phyloP scores from a whole-genome alignment of 1,140 invertebrate species.

The Augochlora pura region DNA sequence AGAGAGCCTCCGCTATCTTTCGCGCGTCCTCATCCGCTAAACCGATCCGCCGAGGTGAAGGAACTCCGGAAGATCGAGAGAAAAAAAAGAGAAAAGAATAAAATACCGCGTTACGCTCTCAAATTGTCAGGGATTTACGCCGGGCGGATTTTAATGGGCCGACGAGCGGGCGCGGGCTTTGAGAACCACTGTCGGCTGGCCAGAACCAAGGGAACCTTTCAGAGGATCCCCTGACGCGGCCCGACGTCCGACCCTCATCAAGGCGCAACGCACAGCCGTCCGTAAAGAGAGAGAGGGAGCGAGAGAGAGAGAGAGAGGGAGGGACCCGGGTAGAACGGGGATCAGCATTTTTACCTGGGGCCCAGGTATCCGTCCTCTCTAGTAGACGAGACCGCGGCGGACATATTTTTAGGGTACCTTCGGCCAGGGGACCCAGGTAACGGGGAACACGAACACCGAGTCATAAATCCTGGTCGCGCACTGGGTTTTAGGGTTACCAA shows the following conservation, averaged over 20 bases:
- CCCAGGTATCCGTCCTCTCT: conserved; percentile 37
- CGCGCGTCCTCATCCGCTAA: background rate
- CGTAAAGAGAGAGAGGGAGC: background rate
- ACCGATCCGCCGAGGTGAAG: background rate
- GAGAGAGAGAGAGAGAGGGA: too few relatives aligned
- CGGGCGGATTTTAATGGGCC: too few relatives aligned
- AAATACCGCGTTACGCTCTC: background rate
- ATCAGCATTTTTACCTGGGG: conserved; percentile 57
- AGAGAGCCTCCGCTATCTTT: background rate
- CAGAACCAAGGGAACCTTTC: conserved; percentile 7
- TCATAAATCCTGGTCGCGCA: background rate
- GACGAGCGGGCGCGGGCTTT: background rate
- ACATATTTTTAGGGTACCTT: conserved; percentile 10
- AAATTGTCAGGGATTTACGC: conserved; percentile 17
- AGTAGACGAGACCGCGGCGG: conserved; percentile 7
- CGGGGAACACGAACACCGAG: background rate
- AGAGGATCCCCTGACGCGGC: conserved; percentile 33
- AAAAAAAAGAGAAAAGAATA: too few relatives aligned
- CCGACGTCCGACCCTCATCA: conserved; percentile 60
- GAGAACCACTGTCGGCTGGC: conserved; percentile 35
- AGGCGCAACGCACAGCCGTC: conserved; percentile 27
- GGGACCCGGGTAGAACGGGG: background rate
- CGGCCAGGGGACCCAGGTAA: background rate
- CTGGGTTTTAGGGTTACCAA: conserved; percentile 20
- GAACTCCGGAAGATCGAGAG: background rate